Conservation (phyloP, 2,888 invertebrate species). For the Cactoblastis cactorum region DNA sequence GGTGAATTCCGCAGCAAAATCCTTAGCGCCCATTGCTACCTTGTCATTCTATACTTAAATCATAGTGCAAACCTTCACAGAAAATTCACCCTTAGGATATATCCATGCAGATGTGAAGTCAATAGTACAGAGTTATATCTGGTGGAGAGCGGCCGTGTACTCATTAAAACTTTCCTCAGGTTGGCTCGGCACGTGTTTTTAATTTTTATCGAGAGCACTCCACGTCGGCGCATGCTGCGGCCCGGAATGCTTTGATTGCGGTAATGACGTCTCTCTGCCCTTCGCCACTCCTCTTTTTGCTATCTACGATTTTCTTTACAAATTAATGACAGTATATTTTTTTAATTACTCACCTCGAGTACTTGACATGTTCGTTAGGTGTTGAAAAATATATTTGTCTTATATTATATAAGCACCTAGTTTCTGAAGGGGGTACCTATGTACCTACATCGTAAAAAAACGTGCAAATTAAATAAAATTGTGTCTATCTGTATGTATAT, state of each 20-base stretch:
- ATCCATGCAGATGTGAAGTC: constrained; percentile 4
- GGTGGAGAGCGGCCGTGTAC: constrained; percentile 45
- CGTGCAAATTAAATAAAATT: too few species aligned
- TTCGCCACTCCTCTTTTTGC: constrained; percentile 54
- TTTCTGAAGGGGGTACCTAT: too few species aligned
- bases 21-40: too few species aligned
- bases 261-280: constrained; percentile 70
- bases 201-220: constrained; percentile 79
- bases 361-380: constrained; percentile 18
- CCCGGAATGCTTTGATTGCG: constrained; percentile 73
- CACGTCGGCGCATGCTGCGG: constrained; percentile 62
- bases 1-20: too few species aligned
- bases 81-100: too few species aligned
- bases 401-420: too few species aligned
- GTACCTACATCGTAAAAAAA: too few species aligned
- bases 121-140: constrained; percentile 11
- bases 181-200: constrained; percentile 79
- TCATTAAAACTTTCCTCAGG: constrained; percentile 79
- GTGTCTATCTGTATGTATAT: too few species aligned
- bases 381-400: not conserved
- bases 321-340: constrained; percentile 57
- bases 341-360: constrained; percentile 41
- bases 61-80: too few species aligned
- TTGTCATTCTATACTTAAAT: too few species aligned
- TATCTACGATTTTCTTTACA: constrained; percentile 65